Base-by-base conservation (phyloP, 2,888 invertebrate genomes). In the Sialis fuliginosa region DNA sequence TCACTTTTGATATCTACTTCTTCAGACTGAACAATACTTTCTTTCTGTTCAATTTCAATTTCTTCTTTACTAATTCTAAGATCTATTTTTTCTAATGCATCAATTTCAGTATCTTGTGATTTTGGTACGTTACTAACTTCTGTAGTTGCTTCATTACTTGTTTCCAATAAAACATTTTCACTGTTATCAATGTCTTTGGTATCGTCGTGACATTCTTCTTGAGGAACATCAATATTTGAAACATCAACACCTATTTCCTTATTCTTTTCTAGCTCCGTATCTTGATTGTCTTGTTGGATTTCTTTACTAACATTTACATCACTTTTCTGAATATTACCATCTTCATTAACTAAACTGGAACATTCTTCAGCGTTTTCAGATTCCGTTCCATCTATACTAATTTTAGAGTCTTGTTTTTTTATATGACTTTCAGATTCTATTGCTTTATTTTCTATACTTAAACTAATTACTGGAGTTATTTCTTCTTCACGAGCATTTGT, bases 401-500 rank as follows among this genome's bases (percentile, higher is more conserved):
- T 7, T 37, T 37, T 12, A 10, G n/a, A n/a, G 12, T 6, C 12
- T 7, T 6, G 37, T 37, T 7, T 8, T 10, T 7, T 35, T 35
- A 9, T 37, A 8, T 37, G n/a, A 37, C 37, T 22, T 22, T 22
- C 22, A 22, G 22, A 22, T 22, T 22, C 22, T 22, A 22, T 22
- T 13, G 6, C 30, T 6, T 8, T 42, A 34, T 44, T 40, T 7
- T 42, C 39, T 6, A 34, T 30, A 33, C 39, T 12, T 5, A 22
- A 22, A 22, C 22, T 22, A 22, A 22, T 22, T 2, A 22, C 22
- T 22, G n/a, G n/a, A 13, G 35, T 47, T 2, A 40, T 42, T 22
- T 49, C 45, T n/a, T 40, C 39, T 42, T 48, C 22, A n/a, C 10
- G 33, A 7, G 40, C 35, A 34, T 30, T 30, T 45, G 30, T 13